A percentile compares a stretch with the other conserved stretches of the same genome.
phyloP scores from a whole-genome alignment of 1,140 invertebrate species.

The Bombus ignitus region DNA sequence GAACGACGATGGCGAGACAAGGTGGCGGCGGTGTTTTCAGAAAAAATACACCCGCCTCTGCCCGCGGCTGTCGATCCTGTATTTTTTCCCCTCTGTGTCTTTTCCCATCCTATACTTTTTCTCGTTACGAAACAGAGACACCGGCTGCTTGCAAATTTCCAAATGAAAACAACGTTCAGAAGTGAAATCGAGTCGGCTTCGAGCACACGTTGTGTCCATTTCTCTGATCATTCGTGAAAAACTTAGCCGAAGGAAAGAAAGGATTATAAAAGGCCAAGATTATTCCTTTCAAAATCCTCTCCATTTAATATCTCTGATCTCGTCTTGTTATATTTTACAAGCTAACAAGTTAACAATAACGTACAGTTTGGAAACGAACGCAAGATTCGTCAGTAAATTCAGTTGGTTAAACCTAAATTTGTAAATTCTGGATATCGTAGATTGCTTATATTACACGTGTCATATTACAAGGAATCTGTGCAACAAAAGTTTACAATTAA shows the following conservation, averaged over 20 bases:
- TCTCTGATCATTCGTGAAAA: neutral
- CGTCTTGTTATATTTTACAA: too few relatives aligned
- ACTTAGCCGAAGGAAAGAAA: neutral
- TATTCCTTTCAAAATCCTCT: neutral
- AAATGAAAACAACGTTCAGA: slow-evolving; percentile 73
- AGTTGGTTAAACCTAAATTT: too few relatives aligned
- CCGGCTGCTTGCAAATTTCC: slow-evolving; percentile 71
- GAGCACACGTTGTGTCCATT: neutral
- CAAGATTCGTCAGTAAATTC: too few relatives aligned
- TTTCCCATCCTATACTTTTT: slow-evolving; percentile 34
- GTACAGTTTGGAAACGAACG: too few relatives aligned
- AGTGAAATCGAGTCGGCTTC: slow-evolving; percentile 48
- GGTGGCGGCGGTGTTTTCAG: slow-evolving; percentile 77
- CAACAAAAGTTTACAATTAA: too few relatives aligned
- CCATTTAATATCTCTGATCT: too few relatives aligned
- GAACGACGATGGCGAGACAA: slow-evolving; percentile 69
- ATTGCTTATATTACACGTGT: too few relatives aligned
- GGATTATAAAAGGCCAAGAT: neutral
- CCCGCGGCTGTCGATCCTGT: slow-evolving; percentile 66
- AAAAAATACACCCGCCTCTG: slow-evolving; percentile 78
- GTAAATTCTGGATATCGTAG: too few relatives aligned
- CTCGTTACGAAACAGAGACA: slow-evolving; percentile 34
- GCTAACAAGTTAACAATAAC: too few relatives aligned
- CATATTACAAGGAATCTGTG: too few relatives aligned
- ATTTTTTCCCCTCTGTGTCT: slow-evolving; percentile 69